Base-by-base conservation (phyloP, 2,888 invertebrate species). In the Meghimatium bilineatum region DNA sequence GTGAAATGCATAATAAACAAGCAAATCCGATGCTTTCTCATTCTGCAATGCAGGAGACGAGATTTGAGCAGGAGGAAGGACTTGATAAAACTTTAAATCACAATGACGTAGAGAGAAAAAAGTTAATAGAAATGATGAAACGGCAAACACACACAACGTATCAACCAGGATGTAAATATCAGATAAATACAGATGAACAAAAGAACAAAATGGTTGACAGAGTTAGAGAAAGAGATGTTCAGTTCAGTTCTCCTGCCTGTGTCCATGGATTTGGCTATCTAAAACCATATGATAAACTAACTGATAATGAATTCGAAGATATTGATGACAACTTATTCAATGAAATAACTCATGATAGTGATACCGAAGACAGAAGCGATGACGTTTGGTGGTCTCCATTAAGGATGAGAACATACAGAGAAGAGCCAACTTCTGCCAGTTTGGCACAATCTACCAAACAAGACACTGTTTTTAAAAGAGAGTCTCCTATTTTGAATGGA, bases 241-340 rank as follows among this genome's bases (percentile, higher is more conserved):
- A 76, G 67, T 44, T 72, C 0, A 80, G 80, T 29, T 26, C 66
- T 0, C 32, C 85, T 6, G 75, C 80, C 34, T 44, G 72, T 20
- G 85, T 83, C 20, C 80, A 85, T 32, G 80, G 71, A 44, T 78
- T 36, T 29, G 85, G 85, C 1, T 80, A 85, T 63, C 81, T 85
- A 1, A 77, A 71, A 34, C 85, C 81, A 56, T 83, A 85, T 78
- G 82, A 83, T 49, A 79, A 83, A 32, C 66, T 83, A 44, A 80
- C 66, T 17, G 71, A 80, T 38, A 32, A 69, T 17, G 74, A 76
- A 14, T n/a, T 38, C 26, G 44, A 80, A 56, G 56, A 56, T 56
- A 56, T 3, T 20, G 20, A 23, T 36, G 60, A 67, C 17, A 60
- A 78, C 36, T 10, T n/a, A 32, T 23, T 38, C 26, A 36, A 71